Conservation (phyloP, 2,797 vertebrate genomes). For the Enteromius anoplus region DNA sequence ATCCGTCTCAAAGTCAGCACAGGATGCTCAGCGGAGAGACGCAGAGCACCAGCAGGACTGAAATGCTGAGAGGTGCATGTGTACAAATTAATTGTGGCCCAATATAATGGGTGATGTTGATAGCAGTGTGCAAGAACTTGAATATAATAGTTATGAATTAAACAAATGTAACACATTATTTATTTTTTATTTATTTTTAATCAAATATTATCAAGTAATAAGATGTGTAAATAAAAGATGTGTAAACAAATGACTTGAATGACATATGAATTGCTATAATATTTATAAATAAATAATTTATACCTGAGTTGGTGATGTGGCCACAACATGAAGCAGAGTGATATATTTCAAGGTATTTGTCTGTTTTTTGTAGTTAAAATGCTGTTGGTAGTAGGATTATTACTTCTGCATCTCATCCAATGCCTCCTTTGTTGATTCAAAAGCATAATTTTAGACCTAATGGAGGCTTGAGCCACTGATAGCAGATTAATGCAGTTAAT, state of each 20-base stretch:
- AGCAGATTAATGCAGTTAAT: no score
- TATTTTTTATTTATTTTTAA: background rate
- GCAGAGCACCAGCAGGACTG: slow-evolving; percentile 41
- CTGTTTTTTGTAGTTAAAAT: no score
- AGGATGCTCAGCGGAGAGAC: slow-evolving; percentile 42
- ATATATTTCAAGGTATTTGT: no score
- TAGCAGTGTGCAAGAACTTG: background rate
- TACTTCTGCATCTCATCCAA: no score
- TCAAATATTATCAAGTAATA: background rate
- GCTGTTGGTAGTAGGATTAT: no score
- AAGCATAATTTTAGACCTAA: no score
- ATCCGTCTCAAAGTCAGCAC: slow-evolving; percentile 68
- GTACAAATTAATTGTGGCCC: background rate
- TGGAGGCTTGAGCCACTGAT: no score
- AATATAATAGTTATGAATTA: background rate
- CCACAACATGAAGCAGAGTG: no score
- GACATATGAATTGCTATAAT: background rate
- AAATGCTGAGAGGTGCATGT: slow-evolving; percentile 53
- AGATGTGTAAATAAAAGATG: background rate
- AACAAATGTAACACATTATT: background rate
- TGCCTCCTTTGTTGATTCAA: no score
- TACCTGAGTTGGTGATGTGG: no score
- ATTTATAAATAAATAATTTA: background rate
- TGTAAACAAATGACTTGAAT: background rate
- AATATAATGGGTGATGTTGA: background rate